phyloP scores from a whole-genome alignment of 2,888 invertebrate species.

The Tetragnatha montana region DNA sequence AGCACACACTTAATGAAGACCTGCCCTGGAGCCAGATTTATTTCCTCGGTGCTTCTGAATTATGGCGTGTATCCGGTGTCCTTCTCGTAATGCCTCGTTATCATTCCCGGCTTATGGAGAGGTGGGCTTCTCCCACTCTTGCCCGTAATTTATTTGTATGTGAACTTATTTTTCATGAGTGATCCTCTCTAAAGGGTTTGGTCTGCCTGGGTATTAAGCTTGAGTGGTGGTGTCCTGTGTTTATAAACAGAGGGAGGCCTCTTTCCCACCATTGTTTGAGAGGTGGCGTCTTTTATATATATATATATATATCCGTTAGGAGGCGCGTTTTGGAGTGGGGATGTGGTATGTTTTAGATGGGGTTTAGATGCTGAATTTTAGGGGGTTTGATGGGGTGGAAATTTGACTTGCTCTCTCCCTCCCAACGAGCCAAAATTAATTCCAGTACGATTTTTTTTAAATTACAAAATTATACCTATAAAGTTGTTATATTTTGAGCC shows the following conservation, averaged over 20 bases:
- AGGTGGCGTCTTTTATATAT: background rate
- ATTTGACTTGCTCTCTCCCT: too few species aligned
- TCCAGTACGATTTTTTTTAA: too few species aligned
- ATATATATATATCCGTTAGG: background rate
- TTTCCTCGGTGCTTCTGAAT: slow-evolving; percentile 70
- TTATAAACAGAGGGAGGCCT: slow-evolving; percentile 45
- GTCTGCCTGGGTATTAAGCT: slow-evolving; percentile 23
- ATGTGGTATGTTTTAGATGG: background rate
- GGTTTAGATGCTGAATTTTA: too few species aligned
- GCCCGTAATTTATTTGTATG: slow-evolving; percentile 57
- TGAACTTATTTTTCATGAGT: slow-evolving; percentile 60
- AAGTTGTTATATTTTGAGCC: too few species aligned
- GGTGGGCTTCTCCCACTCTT: slow-evolving; percentile 34
- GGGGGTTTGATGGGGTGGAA: too few species aligned
- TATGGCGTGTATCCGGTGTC: slow-evolving; percentile 70
- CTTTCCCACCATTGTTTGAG: background rate
- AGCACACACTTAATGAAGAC: slow-evolving; percentile 69
- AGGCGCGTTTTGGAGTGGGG: background rate
- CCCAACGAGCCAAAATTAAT: too few species aligned
- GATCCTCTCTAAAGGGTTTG: slow-evolving; percentile 52
- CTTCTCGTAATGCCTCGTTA: slow-evolving; percentile 45
- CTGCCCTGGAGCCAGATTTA: slow-evolving; percentile 70
- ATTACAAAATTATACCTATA: too few species aligned
- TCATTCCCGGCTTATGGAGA: slow-evolving; percentile 59
- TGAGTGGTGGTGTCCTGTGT: slow-evolving; percentile 22